phyloP scores from a whole-genome alignment of 2,888 invertebrate species.

The Xiphydria camelus region DNA sequence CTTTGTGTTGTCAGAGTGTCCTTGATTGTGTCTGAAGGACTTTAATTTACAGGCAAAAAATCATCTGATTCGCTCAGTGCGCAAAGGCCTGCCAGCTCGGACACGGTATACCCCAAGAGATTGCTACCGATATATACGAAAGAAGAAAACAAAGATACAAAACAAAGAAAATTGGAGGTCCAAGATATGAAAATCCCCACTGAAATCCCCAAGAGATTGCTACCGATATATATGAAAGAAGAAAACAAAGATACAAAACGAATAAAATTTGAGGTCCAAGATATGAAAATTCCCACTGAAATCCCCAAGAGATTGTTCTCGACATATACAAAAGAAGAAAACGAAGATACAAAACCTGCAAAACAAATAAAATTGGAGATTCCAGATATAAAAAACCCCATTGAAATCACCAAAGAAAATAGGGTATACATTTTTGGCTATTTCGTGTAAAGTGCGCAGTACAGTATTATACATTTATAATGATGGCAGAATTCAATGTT shows the following conservation, averaged over 20 bases:
- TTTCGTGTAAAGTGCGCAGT: too few relatives aligned
- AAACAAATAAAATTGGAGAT: neutral
- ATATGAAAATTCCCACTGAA: constrained; percentile 23
- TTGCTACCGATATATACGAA: neutral
- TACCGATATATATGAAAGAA: neutral
- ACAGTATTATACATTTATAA: too few relatives aligned
- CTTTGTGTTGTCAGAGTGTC: too few relatives aligned
- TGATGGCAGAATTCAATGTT: too few relatives aligned
- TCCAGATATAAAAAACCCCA: too few relatives aligned
- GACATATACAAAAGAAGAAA: neutral
- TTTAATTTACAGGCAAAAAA: too few relatives aligned
- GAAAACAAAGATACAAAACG: neutral
- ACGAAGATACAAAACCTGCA: neutral
- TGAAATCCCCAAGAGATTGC: constrained; percentile 6
- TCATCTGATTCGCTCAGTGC: too few relatives aligned
- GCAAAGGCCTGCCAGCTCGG: too few relatives aligned
- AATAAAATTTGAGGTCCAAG: neutral
- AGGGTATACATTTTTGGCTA: too few relatives aligned
- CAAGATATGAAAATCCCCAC: constrained; percentile 20
- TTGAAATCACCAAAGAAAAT: too few relatives aligned
- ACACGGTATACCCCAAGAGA: neutral
- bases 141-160: neutral
- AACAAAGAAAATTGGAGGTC: neutral
- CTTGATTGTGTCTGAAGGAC: too few relatives aligned
- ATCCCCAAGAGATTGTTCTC: neutral